Conservation (phyloP, 2,797 vertebrate genomes). For the Hydrocynus forskahlii region DNA sequence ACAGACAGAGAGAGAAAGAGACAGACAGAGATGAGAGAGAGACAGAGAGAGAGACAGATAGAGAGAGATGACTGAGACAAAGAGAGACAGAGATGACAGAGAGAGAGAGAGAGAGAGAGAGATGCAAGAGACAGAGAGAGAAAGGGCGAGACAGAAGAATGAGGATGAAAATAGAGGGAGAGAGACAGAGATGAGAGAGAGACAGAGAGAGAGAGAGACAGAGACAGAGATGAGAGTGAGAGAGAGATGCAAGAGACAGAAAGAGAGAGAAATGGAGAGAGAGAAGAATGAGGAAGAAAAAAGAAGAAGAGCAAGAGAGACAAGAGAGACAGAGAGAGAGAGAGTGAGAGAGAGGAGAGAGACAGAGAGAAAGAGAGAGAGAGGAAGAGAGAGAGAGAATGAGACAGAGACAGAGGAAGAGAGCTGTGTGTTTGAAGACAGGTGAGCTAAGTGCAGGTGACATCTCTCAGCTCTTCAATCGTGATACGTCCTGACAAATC, state of each 20-base stretch:
- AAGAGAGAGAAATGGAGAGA: neutral
- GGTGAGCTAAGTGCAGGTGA: constrained; percentile 55
- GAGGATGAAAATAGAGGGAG: no score
- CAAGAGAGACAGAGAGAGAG: neutral
- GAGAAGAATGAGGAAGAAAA: neutral
- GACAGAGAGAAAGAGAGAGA: neutral
- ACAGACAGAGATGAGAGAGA: neutral
- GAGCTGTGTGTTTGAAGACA: constrained; percentile 53
- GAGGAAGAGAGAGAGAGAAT: neutral
- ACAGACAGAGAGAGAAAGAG: no score
- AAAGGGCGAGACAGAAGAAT: no score
- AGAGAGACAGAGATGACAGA: no score
- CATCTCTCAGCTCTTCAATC: constrained; percentile 41
- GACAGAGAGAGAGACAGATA: neutral
- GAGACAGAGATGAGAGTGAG: no score
- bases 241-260: neutral
- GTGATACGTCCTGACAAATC: constrained; percentile 49
- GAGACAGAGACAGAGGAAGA: constrained; percentile 2
- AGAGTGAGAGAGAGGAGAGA: neutral
- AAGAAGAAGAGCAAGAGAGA: no score
- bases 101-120: neutral
- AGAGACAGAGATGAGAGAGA: no score
- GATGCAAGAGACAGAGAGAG: neutral
- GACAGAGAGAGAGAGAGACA: no score
- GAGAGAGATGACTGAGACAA: no score